Base-by-base conservation (phyloP, 2,113 vertebrate genomes). In the Tricholaema leucomelas region DNA sequence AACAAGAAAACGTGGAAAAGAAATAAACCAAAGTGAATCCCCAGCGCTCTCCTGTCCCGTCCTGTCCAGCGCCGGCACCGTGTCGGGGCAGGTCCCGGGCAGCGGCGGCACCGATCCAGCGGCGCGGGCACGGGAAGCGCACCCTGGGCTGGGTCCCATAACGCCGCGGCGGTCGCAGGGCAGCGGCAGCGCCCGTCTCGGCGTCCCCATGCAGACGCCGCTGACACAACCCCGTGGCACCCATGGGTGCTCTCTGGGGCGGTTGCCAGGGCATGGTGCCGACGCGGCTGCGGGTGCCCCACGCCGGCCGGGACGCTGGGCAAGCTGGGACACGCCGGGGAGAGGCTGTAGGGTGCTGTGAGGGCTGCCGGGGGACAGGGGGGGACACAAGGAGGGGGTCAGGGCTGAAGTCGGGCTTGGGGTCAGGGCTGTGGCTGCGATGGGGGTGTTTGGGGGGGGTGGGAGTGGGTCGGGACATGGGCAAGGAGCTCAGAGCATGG, bases 1-100 rank as follows among this genome's bases (percentile, higher is more conserved):
- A 69, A 58, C 40, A 56, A 70, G 64, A 17, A 20, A 58, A 28
- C 9, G 17, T 3, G 55, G 55, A 70, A 76, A 81, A 75, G 35
- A 70, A 91, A 86, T 70, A 91, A 91, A 90, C 4, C 24, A 36
- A 85, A 75, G 88, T 44, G 56, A 86, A 50, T 50, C 24, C 54
- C 54, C 19, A 0, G 19, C n/a, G 15, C 27, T n/a, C 15, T 24
- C 44, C 60, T 11, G 36, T 59, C 1, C 0, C 28, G 3, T 27
- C 27, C 59, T 11, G 3, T 6, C 72, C 28, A 16, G 8, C 10
- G 44, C 63, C 2, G 1, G 31, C 56, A 8, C 19, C 8, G 10
- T 4, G 10, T 10, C 11, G 2, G 3, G 54, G 56, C 23, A 40
- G 28, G 21, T n/a, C 23, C 48, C 2, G 2, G 30, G 33, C 30